Percentiles rank a stretch among this genome's conserved stretches.
These are phyloP conservation scores for Crotalus horridus DNA, from an alignment of 2,113 vertebrate genomes.

Conservation along the genomic window DNA sequence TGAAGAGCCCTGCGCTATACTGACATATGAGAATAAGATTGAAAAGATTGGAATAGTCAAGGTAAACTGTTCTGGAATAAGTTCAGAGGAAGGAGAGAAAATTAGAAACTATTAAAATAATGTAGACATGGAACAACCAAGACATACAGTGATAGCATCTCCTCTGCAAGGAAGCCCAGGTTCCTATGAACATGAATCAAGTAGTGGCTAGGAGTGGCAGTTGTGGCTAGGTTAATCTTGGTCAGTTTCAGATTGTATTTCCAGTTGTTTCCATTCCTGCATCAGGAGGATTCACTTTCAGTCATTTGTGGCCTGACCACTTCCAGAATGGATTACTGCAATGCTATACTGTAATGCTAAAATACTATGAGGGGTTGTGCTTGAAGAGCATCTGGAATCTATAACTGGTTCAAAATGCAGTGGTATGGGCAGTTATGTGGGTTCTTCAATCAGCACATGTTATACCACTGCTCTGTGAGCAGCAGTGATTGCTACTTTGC, in stretches of 20 bases:
- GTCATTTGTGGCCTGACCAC: background rate
- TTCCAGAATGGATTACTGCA: background rate
- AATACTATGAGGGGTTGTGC: background rate
- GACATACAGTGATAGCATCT: too few relatives aligned
- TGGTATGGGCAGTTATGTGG: background rate
- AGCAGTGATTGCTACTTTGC: too few relatives aligned
- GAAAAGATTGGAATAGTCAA: background rate
- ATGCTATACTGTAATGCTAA: background rate
- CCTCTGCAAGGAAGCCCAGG: background rate
- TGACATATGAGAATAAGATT: background rate
- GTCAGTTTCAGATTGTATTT: background rate
- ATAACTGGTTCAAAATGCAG: background rate
- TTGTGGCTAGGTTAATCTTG: background rate
- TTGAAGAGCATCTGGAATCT: background rate
- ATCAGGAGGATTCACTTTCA: background rate
- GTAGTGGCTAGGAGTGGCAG: background rate
- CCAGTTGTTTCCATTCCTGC: background rate
- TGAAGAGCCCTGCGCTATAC: background rate
- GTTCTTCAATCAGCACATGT: too few relatives aligned
- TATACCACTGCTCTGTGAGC: too few relatives aligned
- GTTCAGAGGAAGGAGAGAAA: background rate
- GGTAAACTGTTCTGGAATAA: background rate
- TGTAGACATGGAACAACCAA: background rate
- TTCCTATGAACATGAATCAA: background rate
- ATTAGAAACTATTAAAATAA: background rate